Percentiles rank a stretch among this genome's conserved stretches.
phyloP scores from a whole-genome alignment of 2,113 vertebrate species.

The Prinia subflava region DNA sequence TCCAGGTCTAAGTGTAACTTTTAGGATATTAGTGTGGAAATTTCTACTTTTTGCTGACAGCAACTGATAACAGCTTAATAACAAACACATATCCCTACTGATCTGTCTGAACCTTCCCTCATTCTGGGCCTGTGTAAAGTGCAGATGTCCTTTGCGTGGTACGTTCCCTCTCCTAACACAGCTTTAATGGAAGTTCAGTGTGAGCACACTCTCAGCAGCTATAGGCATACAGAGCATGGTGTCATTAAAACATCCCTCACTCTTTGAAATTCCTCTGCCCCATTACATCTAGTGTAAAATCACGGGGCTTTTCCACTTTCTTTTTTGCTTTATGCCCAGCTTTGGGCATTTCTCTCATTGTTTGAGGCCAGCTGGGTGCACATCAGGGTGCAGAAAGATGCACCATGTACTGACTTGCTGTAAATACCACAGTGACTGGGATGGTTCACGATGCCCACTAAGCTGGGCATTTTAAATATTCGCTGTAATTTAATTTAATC shows the following conservation, averaged over 20 bases:
- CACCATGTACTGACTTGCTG: background rate
- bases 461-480: background rate
- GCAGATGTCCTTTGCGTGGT: background rate
- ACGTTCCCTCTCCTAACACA: background rate
- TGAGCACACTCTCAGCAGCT: background rate
- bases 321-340: background rate
- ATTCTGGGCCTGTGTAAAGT: background rate
- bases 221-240: background rate
- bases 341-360: background rate
- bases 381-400: background rate
- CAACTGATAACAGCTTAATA: background rate
- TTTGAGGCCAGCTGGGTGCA: background rate
- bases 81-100: background rate
- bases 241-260: background rate
- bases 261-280: background rate
- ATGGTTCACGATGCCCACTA: background rate
- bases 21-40: background rate
- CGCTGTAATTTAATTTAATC: background rate
- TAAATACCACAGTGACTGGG: background rate
- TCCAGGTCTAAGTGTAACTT: background rate
- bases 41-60: background rate
- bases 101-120: background rate
- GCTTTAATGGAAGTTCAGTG: background rate
- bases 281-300: background rate
- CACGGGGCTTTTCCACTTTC: background rate